Percentiles rank a stretch among this genome's conserved stretches.
These are phyloP conservation scores for Pungitius pungitius DNA, from an alignment of 2,113 vertebrate species.

Conservation along the genomic window DNA sequence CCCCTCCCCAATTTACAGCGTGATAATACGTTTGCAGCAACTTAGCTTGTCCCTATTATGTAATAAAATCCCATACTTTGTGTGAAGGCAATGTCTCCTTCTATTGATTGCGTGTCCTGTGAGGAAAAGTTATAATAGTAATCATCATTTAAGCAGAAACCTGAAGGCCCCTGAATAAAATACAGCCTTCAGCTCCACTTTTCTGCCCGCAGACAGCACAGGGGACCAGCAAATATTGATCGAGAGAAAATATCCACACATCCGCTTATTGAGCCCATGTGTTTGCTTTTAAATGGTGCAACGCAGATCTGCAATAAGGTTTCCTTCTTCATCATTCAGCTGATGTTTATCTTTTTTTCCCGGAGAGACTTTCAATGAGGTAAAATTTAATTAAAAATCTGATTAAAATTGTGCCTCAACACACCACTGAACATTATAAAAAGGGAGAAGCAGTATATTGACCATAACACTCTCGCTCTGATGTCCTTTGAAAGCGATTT, in stretches of 20 bases:
- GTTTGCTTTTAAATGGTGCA: conserved; percentile 13
- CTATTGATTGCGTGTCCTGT: conserved; percentile 41
- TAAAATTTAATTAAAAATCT: conserved; percentile 59
- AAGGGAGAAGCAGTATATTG: conserved; percentile 32
- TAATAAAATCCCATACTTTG: conserved; percentile 38
- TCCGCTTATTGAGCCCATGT: conserved; percentile 41
- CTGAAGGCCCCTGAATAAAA: conserved; percentile 37
- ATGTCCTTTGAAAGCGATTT: conserved; percentile 34
- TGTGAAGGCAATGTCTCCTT: conserved; percentile 17
- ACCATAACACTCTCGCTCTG: conserved; percentile 25
- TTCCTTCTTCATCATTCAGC: conserved; percentile 30
- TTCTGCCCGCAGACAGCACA: conserved; percentile 27
- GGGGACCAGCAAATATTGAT: conserved; percentile 55
- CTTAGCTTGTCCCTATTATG: conserved; percentile 17
- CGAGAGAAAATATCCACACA: conserved; percentile 33
- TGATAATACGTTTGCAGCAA: conserved; percentile 5
- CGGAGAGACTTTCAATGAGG: conserved; percentile 45
- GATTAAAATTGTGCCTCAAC: conserved; percentile 45
- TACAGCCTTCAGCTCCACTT: conserved; percentile 49
- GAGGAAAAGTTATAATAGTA: conserved; percentile 59
- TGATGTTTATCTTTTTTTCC: conserved; percentile 19
- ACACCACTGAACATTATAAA: conserved; percentile 37
- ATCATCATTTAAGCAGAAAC: conserved; percentile 44
- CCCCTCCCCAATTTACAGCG: not conserved
- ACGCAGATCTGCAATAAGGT: not conserved